A percentile compares a stretch with the other conserved stretches of the same genome.
phyloP scores from a whole-genome alignment of 2,888 invertebrate species.

The Anoplius nigerrimus region DNA sequence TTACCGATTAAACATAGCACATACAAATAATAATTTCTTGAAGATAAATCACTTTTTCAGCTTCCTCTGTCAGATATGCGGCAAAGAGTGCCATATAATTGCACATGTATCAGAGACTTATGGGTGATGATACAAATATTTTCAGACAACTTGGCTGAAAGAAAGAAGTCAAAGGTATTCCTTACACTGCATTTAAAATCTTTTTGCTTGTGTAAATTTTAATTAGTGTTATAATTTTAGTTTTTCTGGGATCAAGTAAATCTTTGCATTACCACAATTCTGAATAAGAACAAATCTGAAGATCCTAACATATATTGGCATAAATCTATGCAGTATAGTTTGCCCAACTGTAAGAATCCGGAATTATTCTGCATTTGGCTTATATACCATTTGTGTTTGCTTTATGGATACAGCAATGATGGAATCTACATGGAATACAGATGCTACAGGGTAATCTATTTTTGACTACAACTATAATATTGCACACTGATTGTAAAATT shows the following conservation, averaged over 20 bases:
- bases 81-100: conserved; percentile 77
- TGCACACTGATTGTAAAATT: neutral
- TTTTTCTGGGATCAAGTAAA: conserved; percentile 76
- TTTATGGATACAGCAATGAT: conserved; percentile 72
- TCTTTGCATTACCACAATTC: conserved; percentile 63
- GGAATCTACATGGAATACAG: conserved; percentile 68
- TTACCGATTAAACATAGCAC: neutral
- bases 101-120: conserved; percentile 78
- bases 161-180: conserved; percentile 60
- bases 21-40: neutral
- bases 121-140: conserved; percentile 78
- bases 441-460: conserved; percentile 59
- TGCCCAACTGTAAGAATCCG: conserved; percentile 62
- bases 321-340: conserved; percentile 25
- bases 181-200: neutral
- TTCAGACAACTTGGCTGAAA: conserved; percentile 68
- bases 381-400: conserved; percentile 73
- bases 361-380: conserved; percentile 76
- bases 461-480: neutral
- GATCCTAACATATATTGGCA: conserved; percentile 43
- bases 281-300: conserved; percentile 42
- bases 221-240: conserved; percentile 45
- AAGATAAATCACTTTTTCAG: conserved; percentile 53
- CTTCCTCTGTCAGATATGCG: conserved; percentile 73
- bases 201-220: conserved; percentile 1